These are phyloP conservation scores for Gryllus longicercus DNA, from an alignment of 2,888 invertebrate species.

Conservation along the genomic window DNA sequence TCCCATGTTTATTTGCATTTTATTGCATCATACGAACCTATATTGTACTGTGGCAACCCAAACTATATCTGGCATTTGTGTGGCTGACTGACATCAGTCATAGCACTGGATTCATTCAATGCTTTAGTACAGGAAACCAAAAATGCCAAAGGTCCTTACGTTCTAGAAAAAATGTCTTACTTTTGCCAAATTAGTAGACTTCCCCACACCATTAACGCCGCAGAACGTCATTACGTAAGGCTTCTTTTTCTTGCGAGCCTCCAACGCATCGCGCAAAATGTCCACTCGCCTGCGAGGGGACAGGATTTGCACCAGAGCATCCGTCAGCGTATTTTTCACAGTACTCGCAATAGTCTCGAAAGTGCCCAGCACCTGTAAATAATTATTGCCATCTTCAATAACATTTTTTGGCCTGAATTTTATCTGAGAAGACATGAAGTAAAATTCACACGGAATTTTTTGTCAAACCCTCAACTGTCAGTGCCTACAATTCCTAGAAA, in stretches of 20 bases:
- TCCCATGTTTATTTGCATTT: too few relatives aligned
- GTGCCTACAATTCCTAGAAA: not conserved
- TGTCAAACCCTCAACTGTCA: not conserved
- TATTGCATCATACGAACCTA: too few relatives aligned
- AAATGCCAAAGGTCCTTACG: too few relatives aligned
- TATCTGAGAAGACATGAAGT: too few relatives aligned
- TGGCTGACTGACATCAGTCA: too few relatives aligned
- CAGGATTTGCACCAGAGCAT: conserved; percentile 88
- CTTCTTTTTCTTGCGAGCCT: conserved; percentile 75
- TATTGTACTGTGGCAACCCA: too few relatives aligned
- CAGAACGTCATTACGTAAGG: conserved; percentile 97
- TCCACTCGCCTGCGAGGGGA: conserved; percentile 94
- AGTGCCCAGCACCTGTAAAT: conserved; percentile 74
- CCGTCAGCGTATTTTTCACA: conserved; percentile 82
- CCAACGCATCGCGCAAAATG: conserved; percentile 91
- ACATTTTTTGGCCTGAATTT: conserved; percentile 19
- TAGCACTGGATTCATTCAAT: too few relatives aligned
- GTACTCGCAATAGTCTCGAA: conserved; percentile 89
- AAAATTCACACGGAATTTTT: too few relatives aligned
- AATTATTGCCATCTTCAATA: conserved; percentile 26
- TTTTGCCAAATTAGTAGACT: conserved; percentile 97
- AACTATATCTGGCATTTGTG: too few relatives aligned
- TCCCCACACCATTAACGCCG: conserved; percentile 98
- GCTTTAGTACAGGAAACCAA: too few relatives aligned
- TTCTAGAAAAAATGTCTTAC: conserved; percentile 42